Base-by-base conservation (phyloP, 2,113 vertebrate genomes). In the Dascyllus trimaculatus region DNA sequence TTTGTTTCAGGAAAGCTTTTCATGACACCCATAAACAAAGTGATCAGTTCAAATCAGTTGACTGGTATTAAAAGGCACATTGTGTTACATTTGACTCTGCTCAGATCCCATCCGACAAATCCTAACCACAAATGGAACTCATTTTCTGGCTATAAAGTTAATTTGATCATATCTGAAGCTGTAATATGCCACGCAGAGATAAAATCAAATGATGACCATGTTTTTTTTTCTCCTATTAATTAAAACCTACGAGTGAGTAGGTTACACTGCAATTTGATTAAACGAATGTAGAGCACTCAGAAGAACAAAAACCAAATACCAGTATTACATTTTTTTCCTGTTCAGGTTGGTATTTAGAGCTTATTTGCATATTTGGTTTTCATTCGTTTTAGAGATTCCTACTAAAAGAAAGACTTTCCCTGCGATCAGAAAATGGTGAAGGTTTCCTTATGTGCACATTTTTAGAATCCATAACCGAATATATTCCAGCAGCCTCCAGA, bases 161-260 rank as follows among this genome's bases (percentile, higher is more conserved):
- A 21, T 78, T 53, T 65, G 8, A 46, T 64, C 18, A 46, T n/a
- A 35, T 40, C 60, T 51, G n/a, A 57, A 70, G 26, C 43, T 49
- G 60, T 40, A 57, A 13, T 40, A 18, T 71, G 15, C 15, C 43
- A 18, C 22, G n/a, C 19, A 11, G 9, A 57, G 43, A 63, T 40
- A 22, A 24, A 11, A 52, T 65, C 25, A 51, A 71, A 52, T 68
- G 40, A 68, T 18, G 8, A 2, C 21, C n/a, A 53, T 24, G 1
- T 21, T 65, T 19, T 17, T 38, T 19, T 10, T 38, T 7, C 32
- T 46, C 4, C 15, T 46, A 17, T 46, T 46, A 46, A 46, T 46
- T 46, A 46, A 46, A 46, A 46, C 45, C 14, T 15, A 46, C 45
- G 4, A 46, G 45, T 18, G 14, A 14, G n/a, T 24, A 14, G 4